phyloP scores from a whole-genome alignment of 1,140 invertebrate genomes.

The Meloidogyne exigua region DNA sequence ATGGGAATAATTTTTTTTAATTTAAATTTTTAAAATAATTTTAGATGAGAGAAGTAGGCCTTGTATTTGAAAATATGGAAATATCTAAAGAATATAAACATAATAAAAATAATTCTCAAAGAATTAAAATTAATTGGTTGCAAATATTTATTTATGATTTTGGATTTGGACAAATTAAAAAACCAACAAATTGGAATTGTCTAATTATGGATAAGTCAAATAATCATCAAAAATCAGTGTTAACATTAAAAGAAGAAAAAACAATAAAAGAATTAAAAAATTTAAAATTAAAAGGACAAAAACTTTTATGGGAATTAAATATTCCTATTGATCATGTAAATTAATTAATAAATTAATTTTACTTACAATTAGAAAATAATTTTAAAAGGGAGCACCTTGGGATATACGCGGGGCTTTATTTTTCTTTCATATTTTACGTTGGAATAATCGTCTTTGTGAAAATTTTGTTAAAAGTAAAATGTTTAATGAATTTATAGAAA shows the following conservation, averaged over 20 bases:
- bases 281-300: conserved; percentile 23
- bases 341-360: not conserved
- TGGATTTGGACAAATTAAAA: conserved; percentile 41
- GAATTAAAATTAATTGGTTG: conserved; percentile 45
- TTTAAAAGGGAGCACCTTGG: conserved; percentile 22
- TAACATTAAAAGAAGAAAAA: conserved; percentile 5
- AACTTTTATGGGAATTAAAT: conserved; percentile 47
- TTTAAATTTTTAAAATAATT: not conserved
- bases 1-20: conserved; percentile 24
- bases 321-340: conserved; percentile 44
- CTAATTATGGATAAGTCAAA: conserved; percentile 27
- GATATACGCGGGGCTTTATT: conserved; percentile 38
- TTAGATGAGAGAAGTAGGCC: conserved; percentile 51
- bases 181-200: conserved; percentile 43
- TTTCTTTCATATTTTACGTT: conserved; percentile 43
- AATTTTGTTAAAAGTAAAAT: conserved; percentile 35
- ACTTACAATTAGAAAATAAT: not conserved
- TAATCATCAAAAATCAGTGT: conserved; percentile 16
- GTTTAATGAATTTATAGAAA: conserved; percentile 36
- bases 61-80: conserved; percentile 31
- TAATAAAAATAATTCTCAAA: not conserved
- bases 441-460: conserved; percentile 41
- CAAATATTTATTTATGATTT: conserved; percentile 55
- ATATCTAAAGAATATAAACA: not conserved
- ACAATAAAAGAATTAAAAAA: not conserved